A percentile compares a stretch with the other conserved stretches of the same genome.
Evolutionary conservation across 1,140 invertebrate species (phyloP).

Genomic region (Calliphora vicina): DNA sequence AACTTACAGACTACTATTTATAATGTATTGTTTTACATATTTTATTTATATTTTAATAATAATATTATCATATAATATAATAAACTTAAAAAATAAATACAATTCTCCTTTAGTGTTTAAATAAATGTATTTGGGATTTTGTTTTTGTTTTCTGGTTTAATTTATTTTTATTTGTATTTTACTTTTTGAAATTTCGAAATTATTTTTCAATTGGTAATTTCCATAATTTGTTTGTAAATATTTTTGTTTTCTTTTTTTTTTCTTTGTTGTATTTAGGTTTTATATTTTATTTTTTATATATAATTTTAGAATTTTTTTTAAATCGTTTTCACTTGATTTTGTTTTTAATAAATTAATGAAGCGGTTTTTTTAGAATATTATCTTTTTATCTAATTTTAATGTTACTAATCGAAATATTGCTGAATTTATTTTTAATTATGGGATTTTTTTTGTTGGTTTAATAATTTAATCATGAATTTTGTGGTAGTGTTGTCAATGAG

Average conservation of each 20-base stretch:
- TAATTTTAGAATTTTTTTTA: neutral
- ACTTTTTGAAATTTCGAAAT: neutral
- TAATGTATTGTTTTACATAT: neutral
- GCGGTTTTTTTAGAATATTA: neutral
- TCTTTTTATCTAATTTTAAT: neutral
- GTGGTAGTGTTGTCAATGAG: too few relatives aligned
- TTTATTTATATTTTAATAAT: conserved; percentile 8
- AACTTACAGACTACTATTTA: neutral
- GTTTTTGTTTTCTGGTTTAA: neutral
- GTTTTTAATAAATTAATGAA: neutral
- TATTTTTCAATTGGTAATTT: neutral
- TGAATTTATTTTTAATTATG: neutral
- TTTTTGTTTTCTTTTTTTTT: neutral
- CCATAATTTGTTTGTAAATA: neutral
- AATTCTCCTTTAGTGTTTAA: conserved; percentile 13
- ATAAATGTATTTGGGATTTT: neutral
- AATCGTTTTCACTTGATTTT: neutral
- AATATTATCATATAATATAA: conserved; percentile 4
- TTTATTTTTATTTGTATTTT: too few relatives aligned
- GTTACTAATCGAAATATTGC: neutral
- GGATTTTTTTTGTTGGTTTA: neutral
- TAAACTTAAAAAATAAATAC: conserved; percentile 20
- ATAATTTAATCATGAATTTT: too few relatives aligned
- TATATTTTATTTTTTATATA: neutral
- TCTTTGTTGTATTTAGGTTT: too few relatives aligned